A percentile compares a stretch with the other conserved stretches of the same genome.
phyloP scores from a whole-genome alignment of 2,888 invertebrate species.

The Eilema caniola region DNA sequence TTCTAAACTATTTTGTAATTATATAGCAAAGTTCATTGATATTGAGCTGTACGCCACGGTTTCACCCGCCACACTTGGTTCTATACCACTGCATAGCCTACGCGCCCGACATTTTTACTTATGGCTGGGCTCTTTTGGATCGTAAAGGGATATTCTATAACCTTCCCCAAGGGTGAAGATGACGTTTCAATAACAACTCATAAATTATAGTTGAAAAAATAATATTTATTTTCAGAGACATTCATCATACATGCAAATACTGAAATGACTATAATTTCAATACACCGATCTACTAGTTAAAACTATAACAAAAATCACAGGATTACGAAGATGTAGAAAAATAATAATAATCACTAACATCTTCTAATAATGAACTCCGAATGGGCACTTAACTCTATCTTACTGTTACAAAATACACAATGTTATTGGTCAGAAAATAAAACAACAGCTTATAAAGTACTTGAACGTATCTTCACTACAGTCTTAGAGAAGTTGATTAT shows the following conservation, averaged over 20 bases:
- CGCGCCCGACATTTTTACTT: too few relatives aligned
- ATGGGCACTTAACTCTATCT: conserved; percentile 75
- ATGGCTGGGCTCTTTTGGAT: too few relatives aligned
- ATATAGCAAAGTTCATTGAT: too few relatives aligned
- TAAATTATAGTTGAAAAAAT: conserved; percentile 71
- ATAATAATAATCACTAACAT: conserved; percentile 71
- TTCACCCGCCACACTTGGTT: background rate
- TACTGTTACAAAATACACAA: conserved; percentile 74
- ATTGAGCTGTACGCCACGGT: background rate
- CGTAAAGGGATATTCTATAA: too few relatives aligned
- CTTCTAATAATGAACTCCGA: conserved; percentile 77
- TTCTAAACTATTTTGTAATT: too few relatives aligned
- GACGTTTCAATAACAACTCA: background rate
- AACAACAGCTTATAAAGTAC: conserved; percentile 72
- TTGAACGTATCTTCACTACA: conserved; percentile 74
- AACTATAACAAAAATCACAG: conserved; percentile 85
- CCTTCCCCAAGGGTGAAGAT: background rate
- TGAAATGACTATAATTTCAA: conserved; percentile 76
- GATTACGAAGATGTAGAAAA: conserved; percentile 79
- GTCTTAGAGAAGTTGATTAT: conserved; percentile 71
- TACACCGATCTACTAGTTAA: conserved; percentile 76
- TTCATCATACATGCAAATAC: conserved; percentile 82
- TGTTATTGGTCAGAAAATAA: conserved; percentile 83
- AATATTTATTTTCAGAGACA: conserved; percentile 84
- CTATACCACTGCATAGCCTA: background rate